Evolutionary conservation across 37 sponge, comb jelly and placozoan species (phyloP), one percentile per base, ranked within the genome.

Genomic region (Tethya wilhelma): DNA sequence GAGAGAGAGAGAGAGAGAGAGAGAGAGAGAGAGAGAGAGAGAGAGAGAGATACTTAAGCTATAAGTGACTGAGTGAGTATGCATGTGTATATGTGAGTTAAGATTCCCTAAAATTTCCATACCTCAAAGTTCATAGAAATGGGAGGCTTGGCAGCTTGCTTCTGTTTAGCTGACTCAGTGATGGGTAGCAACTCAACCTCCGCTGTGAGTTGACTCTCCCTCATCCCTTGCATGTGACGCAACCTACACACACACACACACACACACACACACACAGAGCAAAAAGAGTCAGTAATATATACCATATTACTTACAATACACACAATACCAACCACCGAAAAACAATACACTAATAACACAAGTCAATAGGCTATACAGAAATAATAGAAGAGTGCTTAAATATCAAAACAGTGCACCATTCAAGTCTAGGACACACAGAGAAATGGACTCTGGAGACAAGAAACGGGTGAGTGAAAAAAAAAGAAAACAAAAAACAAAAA

Each of bases 111-210:
- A 14, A 19, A 19, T 19, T 9, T 9, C n/a, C 42, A 59, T 19
- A 95, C 96, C 90, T 97, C 98, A 79, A 97, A 97, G 58, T 94
- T 94, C 95, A 97, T 92, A 30, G 98, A 97, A 53, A 97, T 97
- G 40, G 98, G 95, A 22, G 95, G 90, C 44, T 77, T 73, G 28
- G 75, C 67, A 25, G 79, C 33, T 66, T 91, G 85, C 67, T 87
- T 86, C 45, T 74, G 66, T 45, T 82, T 79, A 8, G 46, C 37
- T 0, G 53, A 31, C 29, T 77, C 77, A 28, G 78, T 77, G 2
- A 42, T 74, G 30, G 87, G 56, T 6, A 97, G 85, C 29, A 97
- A 73, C 72, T 97, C 95, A 25, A 97, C 81, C 19, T 97, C 95
- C 3, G 98, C 95, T 30, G 90, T 97, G 56, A 97, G 55, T 71